Evolutionary conservation across 37 sponge, comb jelly and placozoan species (phyloP), one percentile per base, ranked within the genome.

Genomic region (Amphimedon queenslandica): DNA sequence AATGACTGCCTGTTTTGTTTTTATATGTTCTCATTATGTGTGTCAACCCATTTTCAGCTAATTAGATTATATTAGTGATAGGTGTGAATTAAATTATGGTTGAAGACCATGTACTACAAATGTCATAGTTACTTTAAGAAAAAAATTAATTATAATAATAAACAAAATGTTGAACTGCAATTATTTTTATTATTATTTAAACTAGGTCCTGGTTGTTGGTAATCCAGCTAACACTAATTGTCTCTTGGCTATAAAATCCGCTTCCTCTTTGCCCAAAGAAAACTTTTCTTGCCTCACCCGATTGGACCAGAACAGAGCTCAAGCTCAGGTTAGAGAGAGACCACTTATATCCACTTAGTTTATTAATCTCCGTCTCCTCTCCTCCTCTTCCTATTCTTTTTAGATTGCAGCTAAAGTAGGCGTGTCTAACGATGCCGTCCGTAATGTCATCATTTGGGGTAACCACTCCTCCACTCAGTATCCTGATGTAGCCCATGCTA

Each of bases 381-480:
- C n/a, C n/a, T n/a, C n/a, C n/a, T n/a, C n/a, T n/a, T n/a, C n/a
- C n/a, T n/a, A 21, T 24, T 16, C 25, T 53, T 18, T 18, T 29
- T 63, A 94, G 91, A 70, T 95, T 64, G 93, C 99, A 20, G 57
- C 64, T 0, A 80, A 88, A 21, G 51, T 81, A 6, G 86, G 84
- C 20, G 90, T 92, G 20, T 66, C 55, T 2, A 55, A 76, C 0
- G 69, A 79, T 20, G 77, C 68, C 0, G 96, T 98, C 77, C 78
- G 51, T 58, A 95, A 98, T 66, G 87, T 95, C 55, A 92, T 89
- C 69, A 98, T 98, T 57, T 98, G 99, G 99, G 99, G 99, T 32
- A 98, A 98, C 84, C 99, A 98, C 80, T 98, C 99, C 39, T 87
- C 89, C 64, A 98, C 99, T n/a, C 99, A 98, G 79, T 98, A 87